These are phyloP conservation scores for Tenebrosternarchus preto DNA, from an alignment of 2,113 vertebrate genomes.

Conservation along the genomic window DNA sequence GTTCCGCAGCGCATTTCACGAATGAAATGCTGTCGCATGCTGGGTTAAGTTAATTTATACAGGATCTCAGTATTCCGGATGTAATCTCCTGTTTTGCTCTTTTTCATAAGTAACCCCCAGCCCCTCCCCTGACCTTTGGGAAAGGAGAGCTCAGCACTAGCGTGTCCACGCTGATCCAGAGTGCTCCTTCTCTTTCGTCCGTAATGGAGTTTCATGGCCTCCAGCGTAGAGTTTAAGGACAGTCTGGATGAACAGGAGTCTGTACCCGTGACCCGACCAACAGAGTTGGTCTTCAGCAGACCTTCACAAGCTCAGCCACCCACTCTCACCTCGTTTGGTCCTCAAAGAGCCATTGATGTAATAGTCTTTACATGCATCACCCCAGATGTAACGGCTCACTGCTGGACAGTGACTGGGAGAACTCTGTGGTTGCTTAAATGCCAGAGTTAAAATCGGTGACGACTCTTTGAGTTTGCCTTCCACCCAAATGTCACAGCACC, in stretches of 20 bases:
- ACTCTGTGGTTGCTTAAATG: constrained; percentile 21
- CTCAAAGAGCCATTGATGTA: neutral
- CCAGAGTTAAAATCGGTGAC: constrained; percentile 26
- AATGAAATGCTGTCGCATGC: neutral
- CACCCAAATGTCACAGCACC: no score
- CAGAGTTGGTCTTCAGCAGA: no score
- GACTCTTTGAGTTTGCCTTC: constrained; percentile 23
- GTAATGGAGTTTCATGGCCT: neutral
- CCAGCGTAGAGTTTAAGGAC: neutral
- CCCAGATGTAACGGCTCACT: neutral
- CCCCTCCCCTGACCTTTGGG: no score
- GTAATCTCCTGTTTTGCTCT: neutral
- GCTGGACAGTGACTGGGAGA: neutral
- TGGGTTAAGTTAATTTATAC: neutral
- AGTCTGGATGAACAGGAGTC: neutral
- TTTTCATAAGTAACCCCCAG: neutral
- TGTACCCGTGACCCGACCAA: no score
- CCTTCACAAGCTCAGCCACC: neutral
- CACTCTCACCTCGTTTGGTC: neutral
- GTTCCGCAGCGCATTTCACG: neutral
- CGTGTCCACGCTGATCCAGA: neutral
- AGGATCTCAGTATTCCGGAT: neutral
- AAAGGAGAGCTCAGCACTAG: neutral
- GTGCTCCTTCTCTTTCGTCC: no score
- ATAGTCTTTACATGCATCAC: neutral